phyloP scores from a whole-genome alignment of 1,140 invertebrate genomes.

The Drosophila subobscura region DNA sequence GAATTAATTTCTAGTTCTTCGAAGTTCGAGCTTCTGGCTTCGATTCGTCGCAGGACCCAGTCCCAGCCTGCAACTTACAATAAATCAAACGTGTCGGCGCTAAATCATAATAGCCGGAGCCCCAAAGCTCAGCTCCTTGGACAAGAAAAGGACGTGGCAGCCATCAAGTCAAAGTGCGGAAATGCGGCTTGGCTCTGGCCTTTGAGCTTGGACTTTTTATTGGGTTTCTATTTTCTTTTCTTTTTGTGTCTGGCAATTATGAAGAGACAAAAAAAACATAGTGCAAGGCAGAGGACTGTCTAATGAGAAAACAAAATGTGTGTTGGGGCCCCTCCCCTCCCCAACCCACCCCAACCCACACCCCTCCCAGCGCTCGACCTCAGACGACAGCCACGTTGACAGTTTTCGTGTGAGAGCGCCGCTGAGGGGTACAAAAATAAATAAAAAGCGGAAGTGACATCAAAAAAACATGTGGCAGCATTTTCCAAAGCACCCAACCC shows the following conservation, averaged over 20 bases:
- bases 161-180: constrained; percentile 43
- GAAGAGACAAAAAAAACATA: constrained; percentile 6
- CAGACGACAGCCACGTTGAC: constrained; percentile 55
- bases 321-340: constrained; percentile 2
- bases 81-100: constrained; percentile 51
- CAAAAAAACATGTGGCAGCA: constrained; percentile 79
- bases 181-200: constrained; percentile 40
- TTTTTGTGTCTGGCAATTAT: constrained; percentile 58
- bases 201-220: constrained; percentile 7
- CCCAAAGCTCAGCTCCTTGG: constrained; percentile 5
- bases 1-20: no score
- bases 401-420: constrained; percentile 26
- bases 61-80: constrained; percentile 13
- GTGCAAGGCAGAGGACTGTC: constrained; percentile 18
- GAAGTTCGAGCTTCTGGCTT: no score
- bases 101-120: constrained; percentile 40
- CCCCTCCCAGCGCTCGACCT: background rate
- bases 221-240: constrained; percentile 33
- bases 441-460: constrained; percentile 76
- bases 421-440: constrained; percentile 61
- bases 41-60: no score
- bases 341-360: no score
- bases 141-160: constrained; percentile 18
- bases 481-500: constrained; percentile 34
- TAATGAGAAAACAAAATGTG: constrained; percentile 69